Evolutionary conservation across 2,888 invertebrate genomes (phyloP).

Genomic region (Nomada ferruginata): DNA sequence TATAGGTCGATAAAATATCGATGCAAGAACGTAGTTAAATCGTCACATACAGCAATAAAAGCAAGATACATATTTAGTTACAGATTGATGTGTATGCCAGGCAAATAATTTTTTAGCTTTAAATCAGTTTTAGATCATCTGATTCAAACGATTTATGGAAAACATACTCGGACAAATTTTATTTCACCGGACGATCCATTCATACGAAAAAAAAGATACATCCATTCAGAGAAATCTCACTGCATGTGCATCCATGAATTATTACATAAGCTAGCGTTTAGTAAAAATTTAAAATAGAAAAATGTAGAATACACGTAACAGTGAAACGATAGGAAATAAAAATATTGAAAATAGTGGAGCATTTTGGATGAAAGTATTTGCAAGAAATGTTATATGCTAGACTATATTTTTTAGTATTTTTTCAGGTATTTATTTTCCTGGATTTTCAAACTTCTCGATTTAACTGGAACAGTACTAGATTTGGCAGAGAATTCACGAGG

Average conservation of each 20-base stretch:
- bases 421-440: background rate
- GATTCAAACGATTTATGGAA: too few relatives aligned
- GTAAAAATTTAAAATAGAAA: background rate
- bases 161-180: background rate
- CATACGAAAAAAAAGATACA: background rate
- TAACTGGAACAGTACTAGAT: background rate
- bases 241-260: background rate
- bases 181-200: background rate
- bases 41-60: too few relatives aligned
- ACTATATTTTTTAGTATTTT: background rate
- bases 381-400: background rate
- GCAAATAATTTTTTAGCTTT: too few relatives aligned
- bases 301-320: background rate
- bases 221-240: background rate
- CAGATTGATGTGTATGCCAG: too few relatives aligned
- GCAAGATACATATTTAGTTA: too few relatives aligned
- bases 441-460: slow-evolving; percentile 1
- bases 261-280: background rate
- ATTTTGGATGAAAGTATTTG: background rate
- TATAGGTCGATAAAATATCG: too few relatives aligned
- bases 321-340: background rate
- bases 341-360: background rate
- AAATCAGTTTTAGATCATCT: too few relatives aligned
- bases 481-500: background rate
- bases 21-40: too few relatives aligned